Percentiles rank a stretch among this genome's conserved stretches.
phyloP scores from a whole-genome alignment of 2,888 invertebrate genomes.

The Electrophaes corylata region DNA sequence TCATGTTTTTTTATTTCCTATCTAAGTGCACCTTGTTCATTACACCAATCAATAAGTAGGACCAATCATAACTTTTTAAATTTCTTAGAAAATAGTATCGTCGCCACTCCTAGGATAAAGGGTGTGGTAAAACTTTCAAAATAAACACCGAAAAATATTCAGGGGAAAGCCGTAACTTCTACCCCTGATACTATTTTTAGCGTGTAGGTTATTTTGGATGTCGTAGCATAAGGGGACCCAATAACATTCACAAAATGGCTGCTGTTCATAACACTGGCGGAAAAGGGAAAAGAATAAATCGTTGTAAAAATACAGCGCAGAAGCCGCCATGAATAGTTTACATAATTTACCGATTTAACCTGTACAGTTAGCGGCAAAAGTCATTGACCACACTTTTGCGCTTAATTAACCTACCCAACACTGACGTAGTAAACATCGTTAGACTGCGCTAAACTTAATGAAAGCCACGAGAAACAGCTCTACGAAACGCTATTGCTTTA shows the following conservation, averaged over 20 bases:
- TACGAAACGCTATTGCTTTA: background rate
- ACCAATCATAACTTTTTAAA: too few species aligned
- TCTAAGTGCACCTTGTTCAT: too few species aligned
- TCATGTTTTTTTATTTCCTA: too few species aligned
- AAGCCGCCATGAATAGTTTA: slow-evolving; percentile 12
- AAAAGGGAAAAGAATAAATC: slow-evolving; percentile 4
- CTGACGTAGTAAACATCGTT: background rate
- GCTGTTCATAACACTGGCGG: background rate
- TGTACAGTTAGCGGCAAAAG: background rate
- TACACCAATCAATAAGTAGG: too few species aligned
- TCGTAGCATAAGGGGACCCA: background rate
- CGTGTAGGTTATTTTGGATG: background rate
- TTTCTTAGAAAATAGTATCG: too few species aligned
- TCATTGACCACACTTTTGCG: background rate
- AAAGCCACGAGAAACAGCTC: background rate
- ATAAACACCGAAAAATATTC: background rate
- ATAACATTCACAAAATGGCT: background rate
- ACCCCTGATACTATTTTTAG: background rate
- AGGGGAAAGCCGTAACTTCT: background rate
- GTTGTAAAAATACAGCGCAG: slow-evolving; percentile 9
- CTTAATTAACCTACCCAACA: background rate
- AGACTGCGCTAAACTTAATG: background rate
- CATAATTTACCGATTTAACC: background rate
- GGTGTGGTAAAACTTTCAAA: background rate
- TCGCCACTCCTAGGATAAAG: background rate